A percentile compares a stretch with the other conserved stretches of the same genome.
Evolutionary conservation across 2,113 vertebrate species (phyloP).

Genomic region (Salvelinus fontinalis): DNA sequence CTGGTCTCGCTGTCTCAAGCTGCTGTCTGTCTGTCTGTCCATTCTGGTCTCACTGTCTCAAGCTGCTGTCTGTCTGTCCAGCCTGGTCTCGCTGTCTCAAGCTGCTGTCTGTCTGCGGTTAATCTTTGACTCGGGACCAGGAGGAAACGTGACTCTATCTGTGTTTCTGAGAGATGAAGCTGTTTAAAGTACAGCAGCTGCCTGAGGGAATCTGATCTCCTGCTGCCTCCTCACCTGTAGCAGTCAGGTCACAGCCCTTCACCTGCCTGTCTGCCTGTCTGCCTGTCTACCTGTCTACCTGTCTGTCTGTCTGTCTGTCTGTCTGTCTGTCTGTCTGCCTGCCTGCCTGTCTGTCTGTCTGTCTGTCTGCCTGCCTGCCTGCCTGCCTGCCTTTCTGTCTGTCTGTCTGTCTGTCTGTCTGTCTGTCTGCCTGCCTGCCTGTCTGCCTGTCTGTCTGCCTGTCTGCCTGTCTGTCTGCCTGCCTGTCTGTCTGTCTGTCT

Average conservation of each 20-base stretch:
- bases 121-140: slow-evolving; percentile 34
- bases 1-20: background rate
- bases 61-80: slow-evolving; percentile 27
- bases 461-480: background rate
- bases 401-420: background rate
- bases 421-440: background rate
- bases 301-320: no score
- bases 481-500: no score
- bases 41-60: slow-evolving; percentile 5
- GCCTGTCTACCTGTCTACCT: background rate
- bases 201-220: slow-evolving; percentile 53
- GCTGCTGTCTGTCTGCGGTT: slow-evolving; percentile 11
- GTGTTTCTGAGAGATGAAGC: slow-evolving; percentile 16
- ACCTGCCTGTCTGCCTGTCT: background rate
- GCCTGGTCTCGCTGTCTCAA: no score
- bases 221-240: slow-evolving; percentile 20
- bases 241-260: background rate
- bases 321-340: no score
- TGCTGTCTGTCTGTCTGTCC: slow-evolving; percentile 32
- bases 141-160: slow-evolving; percentile 41
- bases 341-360: background rate
- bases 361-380: no score
- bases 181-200: slow-evolving; percentile 65
- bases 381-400: no score
- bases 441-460: no score